Conservation (phyloP, 2,113 vertebrate species). For the Malurus alboscapulatus region DNA sequence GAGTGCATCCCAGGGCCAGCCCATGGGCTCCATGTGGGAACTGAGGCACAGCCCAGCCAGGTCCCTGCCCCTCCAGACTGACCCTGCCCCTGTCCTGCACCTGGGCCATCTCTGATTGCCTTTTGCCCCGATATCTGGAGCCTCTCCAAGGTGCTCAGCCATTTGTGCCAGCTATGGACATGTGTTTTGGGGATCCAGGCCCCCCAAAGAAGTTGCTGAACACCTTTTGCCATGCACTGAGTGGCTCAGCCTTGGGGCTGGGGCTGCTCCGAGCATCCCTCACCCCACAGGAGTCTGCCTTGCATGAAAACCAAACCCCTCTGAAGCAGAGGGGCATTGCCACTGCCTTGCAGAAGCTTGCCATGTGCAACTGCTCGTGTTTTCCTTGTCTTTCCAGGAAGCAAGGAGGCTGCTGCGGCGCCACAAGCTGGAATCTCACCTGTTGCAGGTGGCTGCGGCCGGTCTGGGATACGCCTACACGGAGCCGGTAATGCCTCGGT, state of each 20-base stretch:
- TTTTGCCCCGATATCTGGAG: not conserved
- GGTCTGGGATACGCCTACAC: slow-evolving; percentile 81
- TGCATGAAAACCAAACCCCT: not conserved
- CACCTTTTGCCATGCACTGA: not conserved
- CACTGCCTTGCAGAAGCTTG: not conserved
- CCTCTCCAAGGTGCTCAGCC: not conserved
- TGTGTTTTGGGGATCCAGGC: not conserved
- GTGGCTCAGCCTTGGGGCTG: not conserved
- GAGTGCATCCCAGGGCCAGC: not conserved
- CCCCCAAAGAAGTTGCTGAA: not conserved
- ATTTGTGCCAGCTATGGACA: not conserved
- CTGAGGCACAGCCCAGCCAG: not conserved
- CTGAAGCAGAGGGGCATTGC: not conserved
- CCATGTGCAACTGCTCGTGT: not conserved
- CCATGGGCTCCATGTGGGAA: rapidly evolving
- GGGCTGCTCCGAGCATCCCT: not conserved
- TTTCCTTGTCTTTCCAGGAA: slow-evolving; percentile 69
- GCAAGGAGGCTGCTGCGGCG: slow-evolving; percentile 77
- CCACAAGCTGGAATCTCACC: slow-evolving; percentile 84
- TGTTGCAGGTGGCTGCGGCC: slow-evolving; percentile 80
- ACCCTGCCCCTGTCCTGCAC: not conserved
- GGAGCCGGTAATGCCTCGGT: slow-evolving; percentile 78
- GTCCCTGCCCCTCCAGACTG: not conserved
- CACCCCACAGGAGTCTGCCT: rapidly evolving
- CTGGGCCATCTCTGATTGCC: not conserved